These are phyloP conservation scores for Oryctolagus cuniculus DNA, from an alignment of 2,113 vertebrate species.

Conservation along the genomic window DNA sequence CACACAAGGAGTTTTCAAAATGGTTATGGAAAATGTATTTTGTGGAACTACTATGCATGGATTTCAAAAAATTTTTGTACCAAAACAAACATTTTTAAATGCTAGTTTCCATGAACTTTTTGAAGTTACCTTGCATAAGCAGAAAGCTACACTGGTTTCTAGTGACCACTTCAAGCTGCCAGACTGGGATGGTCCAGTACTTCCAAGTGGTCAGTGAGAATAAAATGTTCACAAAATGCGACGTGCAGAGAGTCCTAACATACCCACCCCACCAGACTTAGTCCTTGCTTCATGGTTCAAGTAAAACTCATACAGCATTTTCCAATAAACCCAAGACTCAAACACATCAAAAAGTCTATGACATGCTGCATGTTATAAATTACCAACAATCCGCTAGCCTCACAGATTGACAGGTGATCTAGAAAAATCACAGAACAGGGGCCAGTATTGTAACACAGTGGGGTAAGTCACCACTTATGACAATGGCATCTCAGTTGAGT, in stretches of 20 bases:
- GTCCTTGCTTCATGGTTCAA: background rate
- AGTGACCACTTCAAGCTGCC: background rate
- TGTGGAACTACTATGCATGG: no score
- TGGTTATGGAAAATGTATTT: no score
- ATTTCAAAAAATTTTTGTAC: no score
- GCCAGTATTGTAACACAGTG: no score
- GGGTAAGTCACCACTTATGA: no score
- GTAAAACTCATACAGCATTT: background rate
- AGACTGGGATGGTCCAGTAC: background rate
- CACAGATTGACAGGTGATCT: background rate
- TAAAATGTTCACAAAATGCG: background rate
- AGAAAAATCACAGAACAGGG: background rate
- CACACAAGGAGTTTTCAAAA: no score
- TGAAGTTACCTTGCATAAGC: background rate
- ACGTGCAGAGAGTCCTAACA: background rate
- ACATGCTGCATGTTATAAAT: background rate
- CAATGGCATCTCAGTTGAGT: no score
- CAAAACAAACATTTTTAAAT: no score
- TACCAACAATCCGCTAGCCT: background rate
- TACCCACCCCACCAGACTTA: background rate
- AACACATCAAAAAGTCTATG: background rate
- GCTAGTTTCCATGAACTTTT: no score
- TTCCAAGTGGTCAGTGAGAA: background rate
- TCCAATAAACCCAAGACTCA: background rate
- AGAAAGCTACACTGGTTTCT: background rate